Evolutionary conservation across 2,797 vertebrate species (phyloP), one percentile per base, ranked within the genome.

Genomic region (Pseudocheirus occidentalis): DNA sequence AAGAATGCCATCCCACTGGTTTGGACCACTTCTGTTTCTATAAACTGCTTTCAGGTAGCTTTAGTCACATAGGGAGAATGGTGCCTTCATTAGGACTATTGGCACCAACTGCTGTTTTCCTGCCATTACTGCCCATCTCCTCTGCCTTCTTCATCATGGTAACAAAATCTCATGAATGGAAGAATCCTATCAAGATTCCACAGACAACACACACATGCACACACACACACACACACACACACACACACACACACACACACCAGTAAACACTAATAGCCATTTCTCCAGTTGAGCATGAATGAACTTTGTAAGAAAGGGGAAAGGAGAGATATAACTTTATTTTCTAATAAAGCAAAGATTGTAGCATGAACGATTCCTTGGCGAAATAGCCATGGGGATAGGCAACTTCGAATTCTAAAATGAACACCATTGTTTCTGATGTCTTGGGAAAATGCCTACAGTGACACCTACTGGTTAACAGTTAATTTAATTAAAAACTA

Each of bases 401-500:
- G 92, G 13, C 55, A 50, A 28, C 90, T 96, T 95, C 93, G 62
- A 93, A 94, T 92, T 95, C 91, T 73, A 10, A 95, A 34, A 52
- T 16, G 3, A 87, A 95, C 92, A 92, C 96, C 81, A 46, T 81
- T 13, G 5, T 57, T 52, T 34, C 62, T 92, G 0, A 0, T 58
- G 87, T 73, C 18, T 66, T 93, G 18, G 21, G 0, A 81, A 97
- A 97, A 94, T 95, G 66, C 46, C 92, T 95, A 58, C 53, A 95
- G 90, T 92, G 81, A 93, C 90, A 95, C 53, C 95, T 97, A 92
- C 95, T 96, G 90, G 53, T 93, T 94, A 97, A 94, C n/a, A 95
- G 95, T 40, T 95, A n/a, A 90, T 95, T 95, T 16, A 7, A 92
- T 96, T 95, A 94, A 94, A 94, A 94, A 57, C 50, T n/a, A 95